A percentile compares a stretch with the other conserved stretches of the same genome.
phyloP scores from a whole-genome alignment of 2,888 invertebrate species.

The Mesorhabditis belari region DNA sequence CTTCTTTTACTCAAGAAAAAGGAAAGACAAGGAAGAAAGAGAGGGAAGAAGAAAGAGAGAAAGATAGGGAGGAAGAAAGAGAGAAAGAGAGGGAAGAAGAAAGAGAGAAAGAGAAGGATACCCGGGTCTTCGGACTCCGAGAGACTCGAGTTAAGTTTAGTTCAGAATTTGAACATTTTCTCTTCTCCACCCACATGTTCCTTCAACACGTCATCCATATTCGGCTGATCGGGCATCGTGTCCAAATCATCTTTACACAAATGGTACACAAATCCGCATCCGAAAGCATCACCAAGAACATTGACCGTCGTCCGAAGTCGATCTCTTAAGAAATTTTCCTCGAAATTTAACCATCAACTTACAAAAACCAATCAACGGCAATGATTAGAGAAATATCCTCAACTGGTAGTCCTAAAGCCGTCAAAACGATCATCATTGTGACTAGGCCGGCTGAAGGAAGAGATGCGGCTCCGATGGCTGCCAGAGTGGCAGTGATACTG shows the following conservation, averaged over 20 bases:
- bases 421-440: conserved; percentile 56
- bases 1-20: too few species aligned
- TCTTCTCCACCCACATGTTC: not conserved
- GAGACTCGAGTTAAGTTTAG: not conserved
- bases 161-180: too few species aligned
- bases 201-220: not conserved
- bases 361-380: conserved; percentile 59
- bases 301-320: conserved; percentile 72
- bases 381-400: conserved; percentile 57
- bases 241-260: conserved; percentile 27
- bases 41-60: too few species aligned
- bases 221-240: not conserved
- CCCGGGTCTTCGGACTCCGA: too few species aligned
- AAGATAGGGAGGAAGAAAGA: too few species aligned
- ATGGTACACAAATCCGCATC: conserved; percentile 75
- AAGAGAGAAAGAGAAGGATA: too few species aligned
- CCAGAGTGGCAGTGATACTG: conserved; percentile 89
- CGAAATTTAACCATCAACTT: conserved; percentile 25
- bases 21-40: too few species aligned
- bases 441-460: conserved; percentile 60
- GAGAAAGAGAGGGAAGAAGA: too few species aligned
- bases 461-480: conserved; percentile 93
- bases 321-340: conserved; percentile 53
- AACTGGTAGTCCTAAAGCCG: conserved; percentile 57
- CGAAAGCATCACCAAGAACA: conserved; percentile 88